Base-by-base conservation (phyloP, 2,888 invertebrate species). In the Notodonta dromedarius region DNA sequence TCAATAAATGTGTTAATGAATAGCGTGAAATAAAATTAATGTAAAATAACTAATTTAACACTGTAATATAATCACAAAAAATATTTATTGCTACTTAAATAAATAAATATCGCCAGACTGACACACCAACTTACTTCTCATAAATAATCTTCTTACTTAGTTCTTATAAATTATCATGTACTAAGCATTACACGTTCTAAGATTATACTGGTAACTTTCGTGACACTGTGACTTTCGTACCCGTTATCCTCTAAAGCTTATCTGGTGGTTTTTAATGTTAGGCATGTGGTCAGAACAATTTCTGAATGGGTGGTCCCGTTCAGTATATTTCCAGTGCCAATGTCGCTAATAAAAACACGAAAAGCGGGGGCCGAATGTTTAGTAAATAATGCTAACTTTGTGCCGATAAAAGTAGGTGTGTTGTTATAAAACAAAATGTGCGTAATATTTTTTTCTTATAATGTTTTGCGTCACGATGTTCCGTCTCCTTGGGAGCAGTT, bases 321-420 rank as follows among this genome's bases (percentile, higher is more conserved):
- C 57, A 13, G 65, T 63, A 70, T 79, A 76, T 77, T 77, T 73
- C 65, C 77, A 71, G 63, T 74, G 69, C 69, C 73, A 57, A 74
- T 76, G 75, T 79, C 75, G 77, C 75, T 73, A 77, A 80, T 79
- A 79, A 78, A 80, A 74, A 74, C 65, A 57, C 62, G 61, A 65
- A 67, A 60, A 51, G 46, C 60, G 54, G 11, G 16, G 16, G 12
- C 56, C 4, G n/a, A 4, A n/a, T 79, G 84, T 86, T 88, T 88
- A 78, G 78, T 83, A 87, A 89, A 89, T 82, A 84, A 73, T 73
- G 74, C 67, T 73, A 80, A 78, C 80, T 83, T 83, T 85, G 75
- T 75, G 65, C 55, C 44, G 53, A 59, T 46, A 55, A 55, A 55
- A 16, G 67, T 66, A 61, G 58, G 59, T 63, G 65, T 73, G 71